phyloP scores from a whole-genome alignment of 2,888 invertebrate genomes.

The Coremacera marginata region DNA sequence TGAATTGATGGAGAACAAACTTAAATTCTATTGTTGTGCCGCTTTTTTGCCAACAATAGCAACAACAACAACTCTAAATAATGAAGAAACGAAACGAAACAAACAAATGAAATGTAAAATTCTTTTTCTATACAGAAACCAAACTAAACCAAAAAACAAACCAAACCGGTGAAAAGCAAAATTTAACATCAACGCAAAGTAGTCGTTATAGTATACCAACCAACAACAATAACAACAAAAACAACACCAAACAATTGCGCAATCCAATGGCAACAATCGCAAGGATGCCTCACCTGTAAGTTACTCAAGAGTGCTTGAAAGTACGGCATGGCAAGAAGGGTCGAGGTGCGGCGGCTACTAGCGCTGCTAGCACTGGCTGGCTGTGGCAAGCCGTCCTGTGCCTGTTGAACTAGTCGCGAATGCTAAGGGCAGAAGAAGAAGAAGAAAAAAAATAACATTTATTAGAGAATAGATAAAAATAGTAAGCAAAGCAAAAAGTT shows the following conservation, averaged over 20 bases:
- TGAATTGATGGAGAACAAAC: not conserved
- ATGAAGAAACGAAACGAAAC: not conserved
- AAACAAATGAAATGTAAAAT: not conserved
- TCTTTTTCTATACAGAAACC: not conserved
- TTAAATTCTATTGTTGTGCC: not conserved
- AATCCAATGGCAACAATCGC: constrained; percentile 18
- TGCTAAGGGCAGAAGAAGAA: constrained; percentile 53
- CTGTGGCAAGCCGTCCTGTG: constrained; percentile 66
- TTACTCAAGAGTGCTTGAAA: constrained; percentile 78
- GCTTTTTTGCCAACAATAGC: constrained; percentile 8
- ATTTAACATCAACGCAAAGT: constrained; percentile 22
- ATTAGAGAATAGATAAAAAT: constrained; percentile 57
- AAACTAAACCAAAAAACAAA: not conserved
- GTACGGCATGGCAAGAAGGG: constrained; percentile 73
- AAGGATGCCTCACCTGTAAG: constrained; percentile 76
- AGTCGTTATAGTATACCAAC: constrained; percentile 27
- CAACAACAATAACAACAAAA: constrained; percentile 44
- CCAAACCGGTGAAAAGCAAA: constrained; percentile 8
- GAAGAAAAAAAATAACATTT: constrained; percentile 19
- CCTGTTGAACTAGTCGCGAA: constrained; percentile 66
- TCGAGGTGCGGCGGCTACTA: constrained; percentile 67
- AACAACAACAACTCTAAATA: not conserved
- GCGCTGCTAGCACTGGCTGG: constrained; percentile 68
- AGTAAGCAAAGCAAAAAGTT: constrained; percentile 56
- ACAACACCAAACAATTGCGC: constrained; percentile 26